Base-by-base conservation (phyloP, 2,797 vertebrate species). In the Chelmon rostratus region DNA sequence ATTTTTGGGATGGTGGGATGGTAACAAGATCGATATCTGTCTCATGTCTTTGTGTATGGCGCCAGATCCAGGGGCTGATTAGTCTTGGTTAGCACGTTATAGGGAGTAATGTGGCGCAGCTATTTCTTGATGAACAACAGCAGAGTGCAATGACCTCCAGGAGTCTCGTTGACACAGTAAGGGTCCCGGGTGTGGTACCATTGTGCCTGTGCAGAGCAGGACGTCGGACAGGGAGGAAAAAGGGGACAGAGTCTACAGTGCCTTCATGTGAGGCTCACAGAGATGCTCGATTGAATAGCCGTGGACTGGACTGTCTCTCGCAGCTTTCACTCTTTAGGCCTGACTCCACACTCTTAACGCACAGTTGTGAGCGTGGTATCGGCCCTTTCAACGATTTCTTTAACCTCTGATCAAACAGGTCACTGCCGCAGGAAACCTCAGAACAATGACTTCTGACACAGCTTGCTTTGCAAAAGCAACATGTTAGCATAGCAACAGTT, bases 61-160 rank as follows among this genome's bases (percentile, higher is more conserved):
- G 13, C 13, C 18, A 16, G 15, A 52, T 5, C 10, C 40, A 59
- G 9, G 9, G 42, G 12, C 21, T 1, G 2, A 47, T 49, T 59
- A 70, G 68, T 54, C 15, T 70, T 58, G 31, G 54, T 58, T 70
- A 35, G 28, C 28, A 49, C n/a, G 18, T 15, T 59, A 6, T 40
- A 9, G 21, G 6, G 23, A 54, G 10, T 31, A 3, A 19, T 19
- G 31, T 50, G n/a, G 35, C 10, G n/a, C 5, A 19, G 13, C 35
- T 33, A 31, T 35, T 40, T 37, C 52, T 47, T 6, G 11, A 21
- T 35, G 28, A 69, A 35, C 35, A 35, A n/a, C n/a, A n/a, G n/a
- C n/a, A n/a, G n/a, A n/a, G n/a, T n/a, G 35, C 64, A 54, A 16
- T 56, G 16, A 8, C 18, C 54, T 40, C 2, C 13, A 16, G 13